These are phyloP conservation scores for Gallinago paraguaiae DNA, from an alignment of 2,113 vertebrate species.

Conservation along the genomic window DNA sequence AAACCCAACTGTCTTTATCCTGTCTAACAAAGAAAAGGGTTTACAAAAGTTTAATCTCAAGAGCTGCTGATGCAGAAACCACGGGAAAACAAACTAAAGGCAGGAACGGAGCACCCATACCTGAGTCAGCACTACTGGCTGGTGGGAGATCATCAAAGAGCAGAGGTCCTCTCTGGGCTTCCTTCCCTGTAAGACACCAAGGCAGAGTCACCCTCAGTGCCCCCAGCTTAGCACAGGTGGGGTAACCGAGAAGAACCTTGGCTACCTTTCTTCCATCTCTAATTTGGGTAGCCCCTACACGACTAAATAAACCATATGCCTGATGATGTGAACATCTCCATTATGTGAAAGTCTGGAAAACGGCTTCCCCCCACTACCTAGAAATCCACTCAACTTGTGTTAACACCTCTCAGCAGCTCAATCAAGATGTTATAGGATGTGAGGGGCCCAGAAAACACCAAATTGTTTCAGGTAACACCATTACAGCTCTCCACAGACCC, in stretches of 20 bases:
- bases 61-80: constrained; percentile 41
- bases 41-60: neutral
- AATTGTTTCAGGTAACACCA: too few species aligned
- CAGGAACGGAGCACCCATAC: constrained; percentile 50
- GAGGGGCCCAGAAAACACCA: neutral
- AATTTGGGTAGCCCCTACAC: neutral
- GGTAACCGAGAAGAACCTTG: neutral
- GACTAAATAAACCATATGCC: neutral
- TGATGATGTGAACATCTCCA: neutral
- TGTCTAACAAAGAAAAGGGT: neutral
- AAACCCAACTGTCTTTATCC: neutral
- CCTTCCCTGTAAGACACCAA: constrained; percentile 71
- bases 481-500: neutral
- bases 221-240: rapidly evolving
- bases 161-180: constrained; percentile 46
- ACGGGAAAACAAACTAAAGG: neutral
- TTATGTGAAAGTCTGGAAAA: neutral
- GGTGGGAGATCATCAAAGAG: constrained; percentile 75
- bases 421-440: rapidly evolving
- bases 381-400: neutral
- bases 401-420: neutral
- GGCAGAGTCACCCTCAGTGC: neutral
- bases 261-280: neutral
- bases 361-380: too few species aligned
- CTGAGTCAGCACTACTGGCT: constrained; percentile 70